phyloP scores from a whole-genome alignment of 64 coral and sea anemone genomes.

The Cladopsammia gracilis region DNA sequence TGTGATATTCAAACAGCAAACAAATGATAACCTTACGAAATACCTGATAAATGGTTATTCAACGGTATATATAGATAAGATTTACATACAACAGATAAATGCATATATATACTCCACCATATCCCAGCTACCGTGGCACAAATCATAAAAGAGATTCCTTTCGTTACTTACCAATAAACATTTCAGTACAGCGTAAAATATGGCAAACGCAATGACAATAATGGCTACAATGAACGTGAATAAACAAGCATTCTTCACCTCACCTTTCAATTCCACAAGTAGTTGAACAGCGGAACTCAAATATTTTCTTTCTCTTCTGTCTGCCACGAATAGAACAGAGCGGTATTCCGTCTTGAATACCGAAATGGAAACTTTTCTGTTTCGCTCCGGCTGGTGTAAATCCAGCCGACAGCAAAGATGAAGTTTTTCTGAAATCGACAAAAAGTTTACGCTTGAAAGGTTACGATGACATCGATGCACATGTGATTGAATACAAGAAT shows the following conservation, averaged over 20 bases:
- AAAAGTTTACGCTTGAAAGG: conserved; percentile 11
- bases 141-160: no score
- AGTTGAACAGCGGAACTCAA: background rate
- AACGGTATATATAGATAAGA: background rate
- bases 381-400: background rate
- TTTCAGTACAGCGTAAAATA: no score
- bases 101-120: background rate
- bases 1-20: background rate
- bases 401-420: background rate
- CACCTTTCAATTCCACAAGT: background rate
- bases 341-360: background rate
- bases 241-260: background rate
- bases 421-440: background rate
- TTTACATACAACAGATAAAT: background rate
- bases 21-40: background rate
- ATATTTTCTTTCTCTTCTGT: background rate
- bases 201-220: no score
- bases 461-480: background rate
- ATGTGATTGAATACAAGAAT: background rate
- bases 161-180: no score
- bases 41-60: background rate
- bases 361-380: background rate
- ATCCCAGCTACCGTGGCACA: no score
- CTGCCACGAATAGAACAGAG: background rate
- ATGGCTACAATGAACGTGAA: background rate